Conservation (phyloP, 2,797 vertebrate species). For the Telmatherina bonti region DNA sequence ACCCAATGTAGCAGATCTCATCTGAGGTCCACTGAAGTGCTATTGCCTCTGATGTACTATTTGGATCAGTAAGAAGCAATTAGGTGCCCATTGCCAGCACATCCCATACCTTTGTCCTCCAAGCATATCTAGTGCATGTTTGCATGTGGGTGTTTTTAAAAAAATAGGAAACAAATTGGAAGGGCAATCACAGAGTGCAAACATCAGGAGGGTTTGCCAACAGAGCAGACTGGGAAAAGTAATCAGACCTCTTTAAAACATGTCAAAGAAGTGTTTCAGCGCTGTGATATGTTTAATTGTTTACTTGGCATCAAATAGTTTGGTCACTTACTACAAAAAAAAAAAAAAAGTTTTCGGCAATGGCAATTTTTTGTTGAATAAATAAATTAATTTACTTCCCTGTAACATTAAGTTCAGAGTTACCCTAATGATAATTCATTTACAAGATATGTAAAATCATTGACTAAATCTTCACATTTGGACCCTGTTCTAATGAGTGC, state of each 20-base stretch:
- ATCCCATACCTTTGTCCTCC: slow-evolving; percentile 66
- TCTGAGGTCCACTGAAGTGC: slow-evolving; percentile 82
- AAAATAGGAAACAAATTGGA: slow-evolving; percentile 49
- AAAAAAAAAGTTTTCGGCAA: background rate
- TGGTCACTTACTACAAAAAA: background rate
- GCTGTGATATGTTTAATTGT: slow-evolving; percentile 3
- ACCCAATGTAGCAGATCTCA: slow-evolving; percentile 75
- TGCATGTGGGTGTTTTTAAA: slow-evolving; percentile 38
- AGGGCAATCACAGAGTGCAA: slow-evolving; percentile 40
- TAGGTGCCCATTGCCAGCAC: slow-evolving; percentile 81
- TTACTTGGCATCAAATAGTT: background rate
- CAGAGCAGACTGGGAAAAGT: slow-evolving; percentile 19
- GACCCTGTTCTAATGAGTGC: background rate
- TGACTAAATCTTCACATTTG: background rate
- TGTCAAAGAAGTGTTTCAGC: slow-evolving; percentile 5
- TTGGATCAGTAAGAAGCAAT: slow-evolving; percentile 88
- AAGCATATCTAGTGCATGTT: slow-evolving; percentile 40
- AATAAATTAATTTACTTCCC: background rate
- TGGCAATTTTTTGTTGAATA: background rate
- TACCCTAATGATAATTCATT: background rate
- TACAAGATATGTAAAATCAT: background rate
- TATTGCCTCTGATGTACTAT: slow-evolving; percentile 84
- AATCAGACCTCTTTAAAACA: slow-evolving; percentile 17
- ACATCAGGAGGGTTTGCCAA: slow-evolving; percentile 15
- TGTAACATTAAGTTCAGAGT: background rate